Evolutionary conservation across 37 sponge, comb jelly and placozoan species (phyloP).

Genomic region (Halisarca cf. caerulea): DNA sequence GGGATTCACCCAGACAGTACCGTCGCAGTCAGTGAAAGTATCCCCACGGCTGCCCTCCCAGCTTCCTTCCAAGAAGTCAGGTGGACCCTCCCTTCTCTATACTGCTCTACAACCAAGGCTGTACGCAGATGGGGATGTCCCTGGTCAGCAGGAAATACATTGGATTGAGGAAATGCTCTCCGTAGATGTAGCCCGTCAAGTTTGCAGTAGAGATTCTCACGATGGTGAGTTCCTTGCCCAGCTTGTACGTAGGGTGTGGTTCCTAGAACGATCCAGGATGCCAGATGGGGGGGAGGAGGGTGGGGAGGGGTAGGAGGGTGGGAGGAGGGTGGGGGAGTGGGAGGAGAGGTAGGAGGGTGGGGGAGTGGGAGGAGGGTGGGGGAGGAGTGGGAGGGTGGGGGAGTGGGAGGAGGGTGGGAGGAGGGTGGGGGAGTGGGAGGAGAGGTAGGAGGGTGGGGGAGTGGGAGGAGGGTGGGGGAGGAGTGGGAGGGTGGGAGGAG

Average conservation of each 20-base stretch:
- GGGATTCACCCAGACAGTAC: neutral
- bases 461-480: too few species aligned
- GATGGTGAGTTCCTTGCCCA: conserved; percentile 4
- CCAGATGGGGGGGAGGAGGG: neutral
- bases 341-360: too few species aligned
- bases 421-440: too few species aligned
- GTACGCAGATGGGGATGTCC: neutral
- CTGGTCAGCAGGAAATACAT: neutral
- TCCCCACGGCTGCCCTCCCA: neutral
- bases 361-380: too few species aligned
- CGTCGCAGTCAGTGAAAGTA: neutral
- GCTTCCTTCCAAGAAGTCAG: neutral
- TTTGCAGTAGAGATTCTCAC: neutral
- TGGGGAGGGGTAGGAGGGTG: too few species aligned
- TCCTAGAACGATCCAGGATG: neutral
- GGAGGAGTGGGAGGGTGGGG: too few species aligned
- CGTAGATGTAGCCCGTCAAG: neutral
- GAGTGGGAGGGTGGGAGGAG: too few species aligned
- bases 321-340: too few species aligned
- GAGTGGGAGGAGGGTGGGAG: too few species aligned
- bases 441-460: too few species aligned
- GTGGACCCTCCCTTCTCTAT: neutral
- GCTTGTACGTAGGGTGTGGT: too few species aligned
- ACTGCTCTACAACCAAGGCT: neutral
- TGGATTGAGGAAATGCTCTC: neutral